Evolutionary conservation across 2,888 invertebrate species (phyloP).

Genomic region (Synergus umbraculus): DNA sequence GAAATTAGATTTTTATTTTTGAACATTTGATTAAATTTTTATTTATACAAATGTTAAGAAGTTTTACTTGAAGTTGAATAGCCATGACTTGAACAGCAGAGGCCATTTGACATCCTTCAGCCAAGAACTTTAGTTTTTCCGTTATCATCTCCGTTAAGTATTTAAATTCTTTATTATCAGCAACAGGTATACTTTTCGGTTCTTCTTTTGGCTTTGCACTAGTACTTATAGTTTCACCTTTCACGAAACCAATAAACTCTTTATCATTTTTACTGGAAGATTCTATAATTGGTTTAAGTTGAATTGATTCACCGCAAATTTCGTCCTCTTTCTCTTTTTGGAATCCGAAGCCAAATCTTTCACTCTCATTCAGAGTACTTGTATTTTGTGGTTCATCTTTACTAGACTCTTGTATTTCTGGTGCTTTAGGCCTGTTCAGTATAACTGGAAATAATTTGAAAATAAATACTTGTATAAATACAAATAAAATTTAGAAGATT

Average conservation of each 20-base stretch:
- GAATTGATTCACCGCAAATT: conserved; percentile 45
- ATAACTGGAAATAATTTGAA: conserved; percentile 59
- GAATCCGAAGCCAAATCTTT: conserved; percentile 74
- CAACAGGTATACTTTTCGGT: conserved; percentile 24
- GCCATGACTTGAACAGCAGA: conserved; percentile 81
- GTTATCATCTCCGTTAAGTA: conserved; percentile 77
- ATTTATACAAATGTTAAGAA: neutral
- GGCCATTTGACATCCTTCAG: conserved; percentile 79
- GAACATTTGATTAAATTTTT: no score
- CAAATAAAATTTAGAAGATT: neutral
- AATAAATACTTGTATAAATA: conserved; percentile 7
- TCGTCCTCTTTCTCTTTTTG: conserved; percentile 62
- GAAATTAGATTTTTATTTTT: no score
- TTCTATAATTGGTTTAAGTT: conserved; percentile 49
- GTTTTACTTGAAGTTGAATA: conserved; percentile 81
- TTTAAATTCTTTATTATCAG: conserved; percentile 69
- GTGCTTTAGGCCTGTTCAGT: conserved; percentile 60
- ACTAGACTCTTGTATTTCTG: conserved; percentile 51
- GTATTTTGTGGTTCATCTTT: conserved; percentile 45
- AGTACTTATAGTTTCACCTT: conserved; percentile 69
- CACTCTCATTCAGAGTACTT: conserved; percentile 58
- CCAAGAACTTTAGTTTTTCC: conserved; percentile 81
- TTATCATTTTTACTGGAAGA: conserved; percentile 46
- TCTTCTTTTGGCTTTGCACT: conserved; percentile 50
- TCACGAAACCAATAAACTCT: conserved; percentile 59